Conservation (phyloP, 92 coral and sea anemone genomes). For the Siderastrea siderea region DNA sequence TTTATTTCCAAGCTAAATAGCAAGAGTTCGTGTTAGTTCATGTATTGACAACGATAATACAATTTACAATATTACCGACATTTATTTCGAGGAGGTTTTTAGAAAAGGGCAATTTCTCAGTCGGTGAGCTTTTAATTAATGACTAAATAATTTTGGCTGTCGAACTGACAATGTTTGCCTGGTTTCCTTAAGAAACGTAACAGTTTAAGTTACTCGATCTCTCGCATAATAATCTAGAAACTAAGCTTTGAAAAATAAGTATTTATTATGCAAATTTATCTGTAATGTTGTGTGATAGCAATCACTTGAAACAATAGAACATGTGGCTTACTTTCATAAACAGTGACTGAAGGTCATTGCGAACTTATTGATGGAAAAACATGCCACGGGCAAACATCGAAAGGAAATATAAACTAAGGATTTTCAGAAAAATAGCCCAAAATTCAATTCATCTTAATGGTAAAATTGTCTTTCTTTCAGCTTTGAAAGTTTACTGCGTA, state of each 20-base stretch:
- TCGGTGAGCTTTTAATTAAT: too few species aligned
- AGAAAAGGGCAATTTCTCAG: neutral
- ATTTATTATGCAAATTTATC: conserved; percentile 24
- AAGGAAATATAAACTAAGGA: too few species aligned
- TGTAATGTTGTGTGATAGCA: neutral
- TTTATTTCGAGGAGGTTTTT: neutral
- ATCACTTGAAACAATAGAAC: neutral
- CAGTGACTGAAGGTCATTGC: neutral
- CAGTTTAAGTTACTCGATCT: neutral
- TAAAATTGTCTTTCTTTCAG: too few species aligned
- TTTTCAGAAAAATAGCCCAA: too few species aligned
- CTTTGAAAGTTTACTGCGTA: too few species aligned
- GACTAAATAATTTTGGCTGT: neutral
- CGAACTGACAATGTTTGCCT: neutral
- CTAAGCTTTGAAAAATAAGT: neutral
- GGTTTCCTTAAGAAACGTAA: too few species aligned
- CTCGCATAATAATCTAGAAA: neutral
- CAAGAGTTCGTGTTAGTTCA: neutral
- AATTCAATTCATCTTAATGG: too few species aligned
- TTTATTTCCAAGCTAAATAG: neutral
- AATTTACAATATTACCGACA: neutral
- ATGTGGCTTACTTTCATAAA: conserved; percentile 7
- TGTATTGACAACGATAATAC: neutral
- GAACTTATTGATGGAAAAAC: neutral
- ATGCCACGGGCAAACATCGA: too few species aligned